Evolutionary conservation across 2,797 vertebrate genomes (phyloP), one percentile per base, ranked within the genome.

Genomic region (Artibeus jamaicensis): DNA sequence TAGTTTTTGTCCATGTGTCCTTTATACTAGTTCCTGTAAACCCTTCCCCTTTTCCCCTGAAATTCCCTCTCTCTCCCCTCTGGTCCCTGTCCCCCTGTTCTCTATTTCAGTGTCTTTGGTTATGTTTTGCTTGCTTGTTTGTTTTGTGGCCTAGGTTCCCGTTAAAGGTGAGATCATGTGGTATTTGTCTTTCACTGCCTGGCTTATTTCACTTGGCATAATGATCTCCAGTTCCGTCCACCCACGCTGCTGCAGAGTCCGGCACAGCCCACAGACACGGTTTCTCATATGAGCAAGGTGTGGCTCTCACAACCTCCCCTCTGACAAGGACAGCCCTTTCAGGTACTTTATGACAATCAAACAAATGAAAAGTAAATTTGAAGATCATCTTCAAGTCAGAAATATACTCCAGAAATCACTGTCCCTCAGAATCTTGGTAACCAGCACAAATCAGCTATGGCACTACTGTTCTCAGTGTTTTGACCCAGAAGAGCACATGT

Each of bases 261-360:
- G 39, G 67, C 79, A 89, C 76, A 93, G 34, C 86, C 89, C 93
- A 90, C 46, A 4, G 26, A 15, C 8, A 65, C 21, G 42, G 94
- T 91, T 97, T 68, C 65, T 77, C 70, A 2, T 26, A 29, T 59
- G 74, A 86, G 82, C 91, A 94, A 83, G 42, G 19, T 44, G 55
- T 50, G 44, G 62, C 55, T 62, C 62, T 86, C 42, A 55, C 44
- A 37, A 94, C 76, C 71, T 86, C 21, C 55, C 90, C 62, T 89
- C 84, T 93, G 46, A 73, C 71, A 76, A 83, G 42, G 42, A 39
- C 3, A 65, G 50, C 16, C 68, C 73, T 86, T 93, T 95, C 5
- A 39, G 74, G 91, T 92, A 87, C 59, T 71, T 89, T 77, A 76
- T 65, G 83, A 79, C 37, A 73, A 89, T 67, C 59, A 68, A 77